Evolutionary conservation across 2,888 invertebrate genomes (phyloP), one percentile per base, ranked within the genome.

Genomic region (Archips crataeganus): DNA sequence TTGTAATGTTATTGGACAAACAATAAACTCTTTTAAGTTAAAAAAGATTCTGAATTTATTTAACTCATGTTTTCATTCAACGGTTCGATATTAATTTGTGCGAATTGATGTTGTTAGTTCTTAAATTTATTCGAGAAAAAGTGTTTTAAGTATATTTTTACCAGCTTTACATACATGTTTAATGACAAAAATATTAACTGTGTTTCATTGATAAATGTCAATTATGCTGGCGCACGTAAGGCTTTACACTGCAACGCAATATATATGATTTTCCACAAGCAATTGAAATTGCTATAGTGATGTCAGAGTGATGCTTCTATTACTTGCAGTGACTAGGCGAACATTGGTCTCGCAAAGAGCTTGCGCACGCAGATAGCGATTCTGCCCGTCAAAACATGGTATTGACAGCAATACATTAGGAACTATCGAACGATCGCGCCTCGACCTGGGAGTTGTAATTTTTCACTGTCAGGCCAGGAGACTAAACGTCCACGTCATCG

Each of bases 321-420:
- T 87, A 86, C 83, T 77, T 76, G 76, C 82, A 83, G 87, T 91
- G 90, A 90, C 87, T 90, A 89, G 86, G 87, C 87, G 82, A 82
- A 81, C 79, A 77, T 86, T 84, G 82, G 82, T 82, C 79, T 79
- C 82, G 80, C 77, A 78, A 78, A 79, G 79, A 78, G 79, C 76
- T 81, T 82, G 81, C 76, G 78, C 77, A 76, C 82, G 83, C 76
- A 85, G 87, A 88, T 88, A 85, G 86, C 89, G 90, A 91, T 91
- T 91, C 87, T 83, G 85, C 83, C 86, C 89, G 90, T 93, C 92
- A 92, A 91, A 91, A 90, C 87, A 88, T 84, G 85, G 90, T 89
- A 93, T 92, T 92, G 93, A 92, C 92, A 90, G 91, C 93, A 81
- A 90, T 92, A 92, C 92, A 93, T 93, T 92, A 93, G 88, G 86